Evolutionary conservation across 2,888 invertebrate species (phyloP), one percentile per base, ranked within the genome.

Genomic region (Idaea straminata): DNA sequence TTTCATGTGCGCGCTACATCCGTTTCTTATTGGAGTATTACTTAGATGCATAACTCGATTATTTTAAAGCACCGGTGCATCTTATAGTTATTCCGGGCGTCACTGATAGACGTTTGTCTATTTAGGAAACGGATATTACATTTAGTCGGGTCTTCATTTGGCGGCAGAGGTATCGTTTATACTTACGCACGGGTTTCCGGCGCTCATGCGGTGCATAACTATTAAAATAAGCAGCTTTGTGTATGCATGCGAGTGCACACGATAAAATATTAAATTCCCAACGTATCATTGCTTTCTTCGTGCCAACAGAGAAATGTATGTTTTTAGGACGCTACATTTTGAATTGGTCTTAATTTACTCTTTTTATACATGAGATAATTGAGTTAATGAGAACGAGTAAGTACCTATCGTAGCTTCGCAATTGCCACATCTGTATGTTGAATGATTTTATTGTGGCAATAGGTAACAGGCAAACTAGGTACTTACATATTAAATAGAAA

Each of bases 121-220:
- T 92, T 92, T 92, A 92, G 92, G 92, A 92, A 92, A 88, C 92
- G 92, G 92, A 92, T 91, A 92, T 91, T 89, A 91, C 91, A 90
- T 91, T 90, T 89, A 89, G 91, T 87, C 86, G 87, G 82, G 86
- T 86, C 89, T 91, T 87, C 92, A 89, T 91, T 92, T 90, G 90
- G 90, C 89, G 88, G 91, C 86, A 86, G 86, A 89, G 91, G 89
- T 90, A 87, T 86, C 87, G 89, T 90, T 13, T 10, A 7, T 47
- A 88, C 89, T 86, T 86, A 85, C 86, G 88, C 89, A 85, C 83
- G 86, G 77, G 87, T 86, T 88, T 91, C 90, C 91, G 89, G 91
- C 81, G 88, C 82, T 80, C 85, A 86, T 84, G 87, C 83, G 86
- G 80, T 89, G 91, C 91, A 91, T 91, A 91, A 85, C 85, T 87